Evolutionary conservation across 2,113 vertebrate genomes (phyloP).

Genomic region (Chionis minor): DNA sequence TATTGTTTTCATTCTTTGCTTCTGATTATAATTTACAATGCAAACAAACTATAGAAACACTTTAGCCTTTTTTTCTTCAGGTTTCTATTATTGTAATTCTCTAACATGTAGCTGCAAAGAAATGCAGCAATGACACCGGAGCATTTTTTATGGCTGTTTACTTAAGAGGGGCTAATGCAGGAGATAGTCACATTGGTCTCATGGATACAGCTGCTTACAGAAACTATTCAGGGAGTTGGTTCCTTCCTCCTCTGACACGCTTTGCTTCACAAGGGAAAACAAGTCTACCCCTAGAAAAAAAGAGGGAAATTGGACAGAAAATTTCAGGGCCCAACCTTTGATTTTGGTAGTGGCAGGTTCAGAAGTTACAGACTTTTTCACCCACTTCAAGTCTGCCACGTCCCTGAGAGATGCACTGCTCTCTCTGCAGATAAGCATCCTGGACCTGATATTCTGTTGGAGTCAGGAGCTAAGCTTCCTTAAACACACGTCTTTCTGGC

Average conservation of each 20-base stretch:
- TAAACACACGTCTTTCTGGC: not conserved
- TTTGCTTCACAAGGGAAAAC: not conserved
- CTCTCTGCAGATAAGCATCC: not conserved
- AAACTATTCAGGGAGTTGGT: not conserved
- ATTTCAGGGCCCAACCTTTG: not conserved
- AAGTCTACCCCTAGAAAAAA: not conserved
- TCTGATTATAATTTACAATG: not conserved
- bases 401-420: not conserved
- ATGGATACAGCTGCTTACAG: fast-evolving
- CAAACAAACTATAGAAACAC: not conserved
- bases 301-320: not conserved
- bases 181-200: not conserved
- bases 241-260: not conserved
- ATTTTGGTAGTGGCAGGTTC: not conserved
- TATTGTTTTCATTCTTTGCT: not conserved
- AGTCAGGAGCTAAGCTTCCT: not conserved
- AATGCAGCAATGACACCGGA: not conserved
- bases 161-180: not conserved
- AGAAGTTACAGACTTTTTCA: not conserved
- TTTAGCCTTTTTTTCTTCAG: not conserved
- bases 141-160: not conserved
- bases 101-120: not conserved
- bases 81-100: not conserved
- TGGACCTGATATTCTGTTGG: not conserved
- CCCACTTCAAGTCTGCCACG: not conserved